These are phyloP conservation scores for Peribatodes rhomboidaria DNA, from an alignment of 2,888 invertebrate species.

Conservation along the genomic window DNA sequence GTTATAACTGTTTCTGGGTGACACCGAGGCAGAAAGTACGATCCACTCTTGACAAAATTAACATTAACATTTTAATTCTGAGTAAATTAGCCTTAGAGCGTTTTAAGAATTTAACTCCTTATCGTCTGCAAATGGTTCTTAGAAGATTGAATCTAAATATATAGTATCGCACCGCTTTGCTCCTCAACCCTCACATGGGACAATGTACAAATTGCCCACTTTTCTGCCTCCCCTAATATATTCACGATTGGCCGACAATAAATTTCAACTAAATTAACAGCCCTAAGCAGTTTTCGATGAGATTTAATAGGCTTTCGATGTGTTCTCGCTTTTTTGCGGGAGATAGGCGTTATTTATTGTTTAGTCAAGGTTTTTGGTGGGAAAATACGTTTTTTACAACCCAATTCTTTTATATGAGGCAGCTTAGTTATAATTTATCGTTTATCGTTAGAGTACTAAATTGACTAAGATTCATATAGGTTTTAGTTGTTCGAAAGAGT, in stretches of 20 bases:
- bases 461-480: no score
- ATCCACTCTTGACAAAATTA: no score
- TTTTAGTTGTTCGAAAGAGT: no score
- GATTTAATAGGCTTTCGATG: slow-evolving; percentile 54
- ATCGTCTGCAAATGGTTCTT: no score
- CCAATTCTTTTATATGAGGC: neutral
- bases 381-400: neutral
- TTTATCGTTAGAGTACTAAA: no score
- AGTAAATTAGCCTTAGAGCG: no score
- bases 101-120: no score
- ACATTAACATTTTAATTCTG: no score
- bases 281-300: slow-evolving; percentile 55
- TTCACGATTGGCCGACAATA: slow-evolving; percentile 68
- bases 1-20: no score
- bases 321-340: slow-evolving; percentile 28
- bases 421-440: neutral
- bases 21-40: no score
- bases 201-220: slow-evolving; percentile 44
- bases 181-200: neutral
- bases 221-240: slow-evolving; percentile 67
- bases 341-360: slow-evolving; percentile 39
- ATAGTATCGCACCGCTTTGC: neutral
- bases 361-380: neutral
- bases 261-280: slow-evolving; percentile 70
- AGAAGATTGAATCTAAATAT: no score